phyloP scores from a whole-genome alignment of 2,888 invertebrate species.

The Taphrorychus bicolor region DNA sequence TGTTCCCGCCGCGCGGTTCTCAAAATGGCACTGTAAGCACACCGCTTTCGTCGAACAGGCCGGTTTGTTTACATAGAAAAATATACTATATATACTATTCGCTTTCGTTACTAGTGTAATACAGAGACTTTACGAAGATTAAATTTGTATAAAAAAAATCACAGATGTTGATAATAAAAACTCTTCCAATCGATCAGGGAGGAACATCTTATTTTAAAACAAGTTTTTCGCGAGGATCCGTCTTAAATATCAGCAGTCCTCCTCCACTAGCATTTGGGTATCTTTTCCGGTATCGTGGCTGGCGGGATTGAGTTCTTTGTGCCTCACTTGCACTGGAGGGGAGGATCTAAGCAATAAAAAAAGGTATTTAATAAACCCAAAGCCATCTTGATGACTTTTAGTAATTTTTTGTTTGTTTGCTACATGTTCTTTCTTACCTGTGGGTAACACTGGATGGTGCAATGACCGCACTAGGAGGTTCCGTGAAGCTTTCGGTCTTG shows the following conservation, averaged over 20 bases:
- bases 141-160: constrained; percentile 18
- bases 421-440: too few relatives aligned
- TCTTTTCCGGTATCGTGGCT: constrained; percentile 87
- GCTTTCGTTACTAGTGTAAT: too few relatives aligned
- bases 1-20: background rate
- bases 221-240: background rate
- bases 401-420: too few relatives aligned
- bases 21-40: constrained; percentile 7
- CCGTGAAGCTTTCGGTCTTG: constrained; percentile 63
- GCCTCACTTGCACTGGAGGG: constrained; percentile 75
- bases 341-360: constrained; percentile 63
- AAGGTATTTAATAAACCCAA: too few relatives aligned
- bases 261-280: constrained; percentile 88
- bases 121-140: background rate
- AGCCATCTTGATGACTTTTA: too few relatives aligned
- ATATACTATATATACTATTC: too few relatives aligned
- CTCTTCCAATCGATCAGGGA: background rate
- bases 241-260: constrained; percentile 72
- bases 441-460: constrained; percentile 85
- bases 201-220: background rate
- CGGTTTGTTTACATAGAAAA: background rate
- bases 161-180: constrained; percentile 23
- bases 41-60: background rate
- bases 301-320: constrained; percentile 82
- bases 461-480: constrained; percentile 75